Conservation (phyloP, 2,888 invertebrate species). For the Ditula angustiorana region DNA sequence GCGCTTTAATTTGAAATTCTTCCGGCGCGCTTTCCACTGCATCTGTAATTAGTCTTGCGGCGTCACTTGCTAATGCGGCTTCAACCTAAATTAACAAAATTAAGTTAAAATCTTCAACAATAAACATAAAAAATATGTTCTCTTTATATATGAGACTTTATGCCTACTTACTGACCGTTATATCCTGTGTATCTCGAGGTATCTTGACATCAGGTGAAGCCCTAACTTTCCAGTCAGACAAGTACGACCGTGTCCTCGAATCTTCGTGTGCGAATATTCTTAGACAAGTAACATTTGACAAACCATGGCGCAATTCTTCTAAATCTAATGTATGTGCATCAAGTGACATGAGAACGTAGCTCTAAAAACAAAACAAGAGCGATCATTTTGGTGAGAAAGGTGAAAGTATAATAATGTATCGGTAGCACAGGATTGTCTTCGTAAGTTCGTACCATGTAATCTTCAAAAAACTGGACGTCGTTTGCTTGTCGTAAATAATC, state of each 20-base stretch:
- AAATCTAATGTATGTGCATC: constrained; percentile 89
- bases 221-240: constrained; percentile 78
- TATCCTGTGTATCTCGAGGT: constrained; percentile 65
- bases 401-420: no score
- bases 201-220: constrained; percentile 62
- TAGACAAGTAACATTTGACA: constrained; percentile 89
- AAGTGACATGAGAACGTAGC: constrained; percentile 78
- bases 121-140: background rate
- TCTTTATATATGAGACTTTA: background rate
- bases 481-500: constrained; percentile 90
- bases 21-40: constrained; percentile 72
- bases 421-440: background rate
- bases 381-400: no score
- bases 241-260: constrained; percentile 76
- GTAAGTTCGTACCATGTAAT: constrained; percentile 88
- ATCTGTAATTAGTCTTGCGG: constrained; percentile 71
- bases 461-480: constrained; percentile 93
- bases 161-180: constrained; percentile 61
- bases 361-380: constrained; percentile 59
- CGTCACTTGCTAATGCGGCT: constrained; percentile 73
- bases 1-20: constrained; percentile 66
- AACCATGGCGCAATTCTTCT: constrained; percentile 85
- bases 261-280: constrained; percentile 87
- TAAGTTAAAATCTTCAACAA: background rate
- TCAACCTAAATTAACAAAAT: constrained; percentile 58